Conservation (phyloP, 1,140 invertebrate species). For the Bacillus rossius region DNA sequence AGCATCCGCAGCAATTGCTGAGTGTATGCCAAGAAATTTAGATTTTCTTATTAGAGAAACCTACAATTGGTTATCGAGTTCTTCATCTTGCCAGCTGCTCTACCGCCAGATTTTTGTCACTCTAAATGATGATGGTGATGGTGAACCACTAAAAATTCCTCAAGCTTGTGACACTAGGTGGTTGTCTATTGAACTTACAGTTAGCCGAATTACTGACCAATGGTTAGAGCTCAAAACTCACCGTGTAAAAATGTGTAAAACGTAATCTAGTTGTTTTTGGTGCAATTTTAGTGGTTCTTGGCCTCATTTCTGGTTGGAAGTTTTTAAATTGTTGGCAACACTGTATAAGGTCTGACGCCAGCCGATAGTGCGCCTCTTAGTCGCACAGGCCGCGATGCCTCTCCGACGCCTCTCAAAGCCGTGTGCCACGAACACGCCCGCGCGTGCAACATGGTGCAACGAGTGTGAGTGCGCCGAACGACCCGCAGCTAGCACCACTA, state of each 20-base stretch:
- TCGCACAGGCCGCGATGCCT: no score
- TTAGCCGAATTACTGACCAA: conserved; percentile 32
- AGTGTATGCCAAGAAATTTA: conserved; percentile 32
- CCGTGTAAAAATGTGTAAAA: conserved; percentile 26
- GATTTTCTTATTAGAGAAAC: conserved; percentile 39
- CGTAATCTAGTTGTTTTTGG: no score
- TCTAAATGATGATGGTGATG: conserved; percentile 28
- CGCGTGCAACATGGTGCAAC: no score
- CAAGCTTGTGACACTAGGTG: conserved; percentile 36
- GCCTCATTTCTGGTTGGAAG: no score
- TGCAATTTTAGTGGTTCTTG: no score
- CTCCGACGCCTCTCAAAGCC: no score
- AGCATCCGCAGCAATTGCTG: conserved; percentile 28
- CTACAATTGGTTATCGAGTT: conserved; percentile 35
- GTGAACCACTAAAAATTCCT: conserved; percentile 34
- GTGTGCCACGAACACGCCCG: no score
- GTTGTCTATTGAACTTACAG: conserved; percentile 35
- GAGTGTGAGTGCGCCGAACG: no score
- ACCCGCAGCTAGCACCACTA: no score
- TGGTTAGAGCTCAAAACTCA: conserved; percentile 36
- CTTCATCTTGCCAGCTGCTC: conserved; percentile 14
- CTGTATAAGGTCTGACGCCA: no score
- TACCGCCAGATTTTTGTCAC: conserved; percentile 33
- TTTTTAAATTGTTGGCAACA: no score
- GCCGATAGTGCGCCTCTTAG: no score